phyloP scores from a whole-genome alignment of 2,888 invertebrate genomes.

The Drosophila falleni region DNA sequence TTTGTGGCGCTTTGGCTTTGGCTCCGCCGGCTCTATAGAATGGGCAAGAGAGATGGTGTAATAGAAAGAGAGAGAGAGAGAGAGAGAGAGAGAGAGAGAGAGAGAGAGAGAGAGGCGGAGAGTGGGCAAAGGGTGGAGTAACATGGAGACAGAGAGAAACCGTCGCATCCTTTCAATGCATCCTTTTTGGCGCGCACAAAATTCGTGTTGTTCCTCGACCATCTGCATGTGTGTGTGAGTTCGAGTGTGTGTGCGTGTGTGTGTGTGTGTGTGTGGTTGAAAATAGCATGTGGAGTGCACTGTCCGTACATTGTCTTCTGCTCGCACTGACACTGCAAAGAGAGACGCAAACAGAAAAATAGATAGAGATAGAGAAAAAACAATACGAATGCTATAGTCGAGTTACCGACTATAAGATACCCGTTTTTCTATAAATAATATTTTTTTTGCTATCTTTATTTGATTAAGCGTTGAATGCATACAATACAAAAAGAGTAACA shows the following conservation, averaged over 20 bases:
- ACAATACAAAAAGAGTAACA: no score
- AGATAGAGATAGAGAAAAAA: neutral
- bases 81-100: slow-evolving; percentile 2
- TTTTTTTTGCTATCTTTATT: no score
- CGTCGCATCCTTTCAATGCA: slow-evolving; percentile 70
- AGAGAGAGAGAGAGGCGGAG: neutral
- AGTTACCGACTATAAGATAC: neutral
- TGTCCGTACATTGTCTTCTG: slow-evolving; percentile 74
- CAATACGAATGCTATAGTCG: neutral
- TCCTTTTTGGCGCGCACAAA: slow-evolving; percentile 75
- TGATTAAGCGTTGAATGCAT: no score
- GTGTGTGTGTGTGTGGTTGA: slow-evolving; percentile 43
- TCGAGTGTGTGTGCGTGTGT: slow-evolving; percentile 13
- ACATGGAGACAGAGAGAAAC: slow-evolving; percentile 14
- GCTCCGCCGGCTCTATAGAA: slow-evolving; percentile 14
- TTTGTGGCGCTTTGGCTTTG: slow-evolving; percentile 71
- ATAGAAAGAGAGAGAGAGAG: no score
- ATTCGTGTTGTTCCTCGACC: slow-evolving; percentile 56
- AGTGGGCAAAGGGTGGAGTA: slow-evolving; percentile 1
- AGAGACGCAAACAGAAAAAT: slow-evolving; percentile 6
- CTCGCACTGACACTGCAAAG: slow-evolving; percentile 31
- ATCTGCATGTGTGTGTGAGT: slow-evolving; percentile 31
- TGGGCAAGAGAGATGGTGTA: neutral
- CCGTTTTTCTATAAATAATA: neutral
- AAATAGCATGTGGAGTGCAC: slow-evolving; percentile 74